Evolutionary conservation across 1,140 invertebrate genomes (phyloP), one percentile per base, ranked within the genome.

Genomic region (Pseudoatta argentina): DNA sequence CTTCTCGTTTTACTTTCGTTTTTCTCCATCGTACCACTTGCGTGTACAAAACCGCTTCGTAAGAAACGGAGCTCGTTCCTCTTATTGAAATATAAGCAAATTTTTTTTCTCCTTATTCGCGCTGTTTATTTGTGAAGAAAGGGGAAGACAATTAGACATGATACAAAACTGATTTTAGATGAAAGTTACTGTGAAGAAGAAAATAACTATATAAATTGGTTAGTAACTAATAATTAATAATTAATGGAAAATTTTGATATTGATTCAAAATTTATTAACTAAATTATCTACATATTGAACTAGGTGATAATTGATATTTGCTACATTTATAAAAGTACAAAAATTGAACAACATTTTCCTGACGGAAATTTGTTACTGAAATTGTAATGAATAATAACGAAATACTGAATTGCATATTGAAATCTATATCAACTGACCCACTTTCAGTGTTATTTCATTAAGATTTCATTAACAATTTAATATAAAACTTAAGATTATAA

Each of bases 11-110:
- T 51, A 51, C 55, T 64, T 87, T 69, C 30, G 59, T 89, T 67
- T 69, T 87, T 77, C 61, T 61, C 59, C 61, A 71, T 86, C 76
- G 48, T 88, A 30, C 48, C 59, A 86, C 71, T 66, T 83, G 69
- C 55, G 79, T 63, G 69, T 61, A 73, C 55, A 61, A 61, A 57
- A 83, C 69, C 55, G 14, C 57, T 34, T 18, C 27, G 27, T 83
- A 75, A 83, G 39, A 83, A 83, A 83, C n/a, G 44, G n/a, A 72
- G 39, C 79, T 75, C 79, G 27, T 75, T 83, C 67, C 39, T 83
- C 55, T 73, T 83, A 63, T 61, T 83, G 69, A 73, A 75, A 75
- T 83, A 83, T 34, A 63, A 83, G 67, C 79, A 34, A 72, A 12
- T 82, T 72, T 34, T 66, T 66, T 69, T 6, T 48, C 39, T 18